These are phyloP conservation scores for Equus quagga DNA, from an alignment of 2,113 vertebrate genomes.

Conservation along the genomic window DNA sequence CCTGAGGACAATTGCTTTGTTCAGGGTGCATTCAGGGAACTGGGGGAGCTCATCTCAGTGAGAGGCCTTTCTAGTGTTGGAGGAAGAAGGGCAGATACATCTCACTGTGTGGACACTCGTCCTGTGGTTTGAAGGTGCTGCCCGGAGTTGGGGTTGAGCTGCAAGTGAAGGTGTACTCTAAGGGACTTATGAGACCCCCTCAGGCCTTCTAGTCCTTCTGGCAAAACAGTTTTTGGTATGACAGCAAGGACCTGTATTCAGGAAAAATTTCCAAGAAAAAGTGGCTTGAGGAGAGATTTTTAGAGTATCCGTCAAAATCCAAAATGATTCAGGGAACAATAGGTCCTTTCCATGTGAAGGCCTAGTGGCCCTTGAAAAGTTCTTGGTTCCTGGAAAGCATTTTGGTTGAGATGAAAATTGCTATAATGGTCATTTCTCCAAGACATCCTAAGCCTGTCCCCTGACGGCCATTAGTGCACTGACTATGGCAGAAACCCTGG, in stretches of 20 bases:
- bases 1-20: background rate
- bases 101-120: background rate
- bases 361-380: background rate
- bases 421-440: background rate
- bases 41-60: background rate
- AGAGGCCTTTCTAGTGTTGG: background rate
- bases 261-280: background rate
- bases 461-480: background rate
- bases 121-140: background rate
- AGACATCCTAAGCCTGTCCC: background rate
- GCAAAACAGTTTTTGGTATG: background rate
- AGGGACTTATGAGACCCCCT: background rate
- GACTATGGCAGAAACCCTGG: background rate
- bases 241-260: background rate
- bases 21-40: background rate
- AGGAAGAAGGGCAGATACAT: background rate
- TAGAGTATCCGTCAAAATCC: background rate
- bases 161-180: background rate
- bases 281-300: background rate
- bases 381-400: background rate
- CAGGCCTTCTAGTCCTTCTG: background rate
- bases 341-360: background rate
- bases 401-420: background rate
- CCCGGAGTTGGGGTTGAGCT: background rate
- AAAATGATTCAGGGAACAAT: background rate